Base-by-base conservation (phyloP, 2,888 invertebrate genomes). In the Pseudococcus longispinus region DNA sequence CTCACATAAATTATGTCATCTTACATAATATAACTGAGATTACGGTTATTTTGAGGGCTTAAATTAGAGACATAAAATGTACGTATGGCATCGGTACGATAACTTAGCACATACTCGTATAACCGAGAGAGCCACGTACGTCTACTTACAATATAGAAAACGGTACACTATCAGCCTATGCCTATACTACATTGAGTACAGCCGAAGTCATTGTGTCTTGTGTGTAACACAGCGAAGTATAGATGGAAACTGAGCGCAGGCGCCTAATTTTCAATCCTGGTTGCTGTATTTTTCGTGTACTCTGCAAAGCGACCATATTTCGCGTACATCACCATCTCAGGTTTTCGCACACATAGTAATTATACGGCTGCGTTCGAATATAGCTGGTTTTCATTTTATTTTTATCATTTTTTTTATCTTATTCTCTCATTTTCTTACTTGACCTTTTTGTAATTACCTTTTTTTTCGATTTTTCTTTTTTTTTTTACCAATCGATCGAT, bases 301-400 rank as follows among this genome's bases (percentile, higher is more conserved):
- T 74, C 74, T 74, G 74, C 74, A 32, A 74, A 74, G 37, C 74
- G 74, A 65, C 65, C 65, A 74, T 74, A 77, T 85, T 85, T 85
- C 85, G 77, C 46, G 65, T 85, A 85, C 46, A 85, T 85, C 46
- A 85, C 60, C 85, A 85, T 85, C 85, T 37, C 44, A 74, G 85
- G 85, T 85, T 37, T 70, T 85, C 85, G 70, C 65, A 85, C 44
- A 42, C 85, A 32, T 85, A 85, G 85, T 85, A 70, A 85, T 85
- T 65, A 60, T 32, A 42, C 55, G 37, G 65, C 60, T 85, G 85
- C 74, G 74, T 74, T 74, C 74, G 74, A 74, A 74, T 32, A 32
- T 37, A 29, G 37, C 29, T 37, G 29, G 74, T 74, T 74, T 74
- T 74, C 74, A 32, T 74, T 37, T 74, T 74, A 26, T 70, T 74